These are phyloP conservation scores for Trachemys scripta DNA, from an alignment of 2,113 vertebrate genomes.

Conservation along the genomic window DNA sequence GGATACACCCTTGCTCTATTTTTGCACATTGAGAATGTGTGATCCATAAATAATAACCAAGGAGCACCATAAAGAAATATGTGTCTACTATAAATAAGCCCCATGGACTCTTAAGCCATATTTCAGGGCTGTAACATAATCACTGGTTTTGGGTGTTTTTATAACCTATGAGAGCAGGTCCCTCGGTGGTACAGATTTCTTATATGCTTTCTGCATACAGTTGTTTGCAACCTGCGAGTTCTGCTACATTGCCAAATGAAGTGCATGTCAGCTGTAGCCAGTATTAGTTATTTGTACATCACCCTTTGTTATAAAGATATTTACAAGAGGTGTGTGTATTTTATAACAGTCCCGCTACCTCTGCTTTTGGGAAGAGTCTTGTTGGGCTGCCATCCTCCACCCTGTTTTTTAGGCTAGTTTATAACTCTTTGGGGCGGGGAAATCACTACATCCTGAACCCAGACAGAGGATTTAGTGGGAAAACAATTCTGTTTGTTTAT, in stretches of 20 bases:
- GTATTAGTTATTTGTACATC: background rate
- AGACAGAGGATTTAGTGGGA: background rate
- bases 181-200: background rate
- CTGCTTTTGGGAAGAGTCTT: slow-evolving; percentile 39
- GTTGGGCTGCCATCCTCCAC: background rate
- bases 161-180: background rate
- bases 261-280: background rate
- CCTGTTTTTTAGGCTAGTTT: background rate
- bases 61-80: background rate
- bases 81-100: background rate
- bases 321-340: slow-evolving; percentile 1
- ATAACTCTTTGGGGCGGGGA: accelerated
- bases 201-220: accelerated
- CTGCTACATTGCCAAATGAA: background rate
- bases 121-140: background rate
- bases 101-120: background rate
- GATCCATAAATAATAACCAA: background rate
- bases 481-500: background rate
- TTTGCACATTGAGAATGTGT: background rate
- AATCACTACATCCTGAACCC: background rate
- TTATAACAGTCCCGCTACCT: background rate
- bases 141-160: background rate
- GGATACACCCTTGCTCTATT: background rate
- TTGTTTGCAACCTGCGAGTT: background rate
- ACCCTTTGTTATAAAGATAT: background rate